Evolutionary conservation across 2,797 vertebrate genomes (phyloP).

Genomic region (Lophotriccus pileatus): DNA sequence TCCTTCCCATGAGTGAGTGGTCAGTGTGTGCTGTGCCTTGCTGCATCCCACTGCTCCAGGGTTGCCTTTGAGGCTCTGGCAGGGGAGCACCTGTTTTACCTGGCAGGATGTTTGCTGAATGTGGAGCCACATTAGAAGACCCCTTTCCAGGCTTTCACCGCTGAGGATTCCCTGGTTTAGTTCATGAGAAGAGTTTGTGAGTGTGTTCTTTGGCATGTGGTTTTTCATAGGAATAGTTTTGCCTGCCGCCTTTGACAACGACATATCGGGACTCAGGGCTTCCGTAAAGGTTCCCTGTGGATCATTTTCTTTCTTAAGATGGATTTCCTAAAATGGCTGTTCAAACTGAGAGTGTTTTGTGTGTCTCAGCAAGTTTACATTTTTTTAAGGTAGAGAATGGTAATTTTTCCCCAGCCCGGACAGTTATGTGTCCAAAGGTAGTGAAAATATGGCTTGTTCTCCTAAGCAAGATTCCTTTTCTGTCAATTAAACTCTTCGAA

Average conservation of each 20-base stretch:
- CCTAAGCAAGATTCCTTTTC: neutral
- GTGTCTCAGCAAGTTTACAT: neutral
- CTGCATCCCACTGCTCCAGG: rapidly evolving
- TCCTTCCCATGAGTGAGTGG: neutral
- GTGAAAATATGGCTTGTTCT: neutral
- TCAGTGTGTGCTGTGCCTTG: neutral
- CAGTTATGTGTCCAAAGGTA: neutral
- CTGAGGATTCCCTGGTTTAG: neutral
- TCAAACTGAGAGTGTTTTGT: neutral
- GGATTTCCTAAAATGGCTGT: neutral
- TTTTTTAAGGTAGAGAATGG: neutral
- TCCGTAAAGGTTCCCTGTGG: neutral
- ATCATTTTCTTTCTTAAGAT: neutral
- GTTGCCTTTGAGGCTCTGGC: neutral
- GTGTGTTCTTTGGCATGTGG: neutral
- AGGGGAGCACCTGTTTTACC: neutral
- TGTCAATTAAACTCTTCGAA: neutral
- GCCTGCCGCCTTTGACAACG: neutral
- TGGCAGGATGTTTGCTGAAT: neutral
- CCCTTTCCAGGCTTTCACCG: neutral
- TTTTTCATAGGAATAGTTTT: neutral
- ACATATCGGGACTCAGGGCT: neutral
- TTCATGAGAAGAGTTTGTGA: neutral
- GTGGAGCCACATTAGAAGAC: rapidly evolving
- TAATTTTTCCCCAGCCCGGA: neutral